Evolutionary conservation across 2,888 invertebrate species (phyloP).

Genomic region (Apodemia hepburni): DNA sequence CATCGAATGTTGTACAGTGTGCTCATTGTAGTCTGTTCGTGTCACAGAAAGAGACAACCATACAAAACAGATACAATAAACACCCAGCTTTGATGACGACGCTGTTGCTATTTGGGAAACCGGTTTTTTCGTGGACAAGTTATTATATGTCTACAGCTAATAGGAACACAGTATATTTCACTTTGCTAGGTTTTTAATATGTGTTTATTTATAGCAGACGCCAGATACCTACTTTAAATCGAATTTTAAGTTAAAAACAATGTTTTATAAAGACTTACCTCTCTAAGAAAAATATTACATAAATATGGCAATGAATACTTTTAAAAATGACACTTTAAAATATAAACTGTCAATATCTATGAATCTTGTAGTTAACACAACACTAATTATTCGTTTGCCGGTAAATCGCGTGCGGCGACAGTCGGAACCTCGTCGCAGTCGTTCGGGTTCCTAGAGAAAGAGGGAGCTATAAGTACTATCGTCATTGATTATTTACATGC

Average conservation of each 20-base stretch:
- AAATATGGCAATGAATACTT: not conserved
- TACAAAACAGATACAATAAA: not conserved
- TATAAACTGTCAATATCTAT: not conserved
- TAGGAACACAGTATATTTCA: not conserved
- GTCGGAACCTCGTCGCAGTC: not conserved
- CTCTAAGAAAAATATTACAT: not conserved
- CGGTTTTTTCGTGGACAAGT: not conserved
- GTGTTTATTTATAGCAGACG: conserved; percentile 1
- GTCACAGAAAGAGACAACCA: not conserved
- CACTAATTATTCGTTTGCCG: not conserved
- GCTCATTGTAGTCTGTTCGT: not conserved
- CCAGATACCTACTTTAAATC: not conserved
- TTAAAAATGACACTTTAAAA: not conserved
- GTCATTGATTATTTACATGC: not conserved
- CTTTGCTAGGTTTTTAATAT: not conserved
- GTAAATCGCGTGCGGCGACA: too few species aligned
- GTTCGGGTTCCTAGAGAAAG: not conserved
- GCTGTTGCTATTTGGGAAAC: conserved; percentile 3
- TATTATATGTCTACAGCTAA: not conserved
- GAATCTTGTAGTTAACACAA: not conserved
- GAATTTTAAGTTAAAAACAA: not conserved
- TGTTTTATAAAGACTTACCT: not conserved
- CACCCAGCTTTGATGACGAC: not conserved
- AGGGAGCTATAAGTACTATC: not conserved
- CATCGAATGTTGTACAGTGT: conserved; percentile 1